Percentiles rank a stretch among this genome's conserved stretches.
phyloP scores from a whole-genome alignment of 2,888 invertebrate species.

The Drepana falcataria region DNA sequence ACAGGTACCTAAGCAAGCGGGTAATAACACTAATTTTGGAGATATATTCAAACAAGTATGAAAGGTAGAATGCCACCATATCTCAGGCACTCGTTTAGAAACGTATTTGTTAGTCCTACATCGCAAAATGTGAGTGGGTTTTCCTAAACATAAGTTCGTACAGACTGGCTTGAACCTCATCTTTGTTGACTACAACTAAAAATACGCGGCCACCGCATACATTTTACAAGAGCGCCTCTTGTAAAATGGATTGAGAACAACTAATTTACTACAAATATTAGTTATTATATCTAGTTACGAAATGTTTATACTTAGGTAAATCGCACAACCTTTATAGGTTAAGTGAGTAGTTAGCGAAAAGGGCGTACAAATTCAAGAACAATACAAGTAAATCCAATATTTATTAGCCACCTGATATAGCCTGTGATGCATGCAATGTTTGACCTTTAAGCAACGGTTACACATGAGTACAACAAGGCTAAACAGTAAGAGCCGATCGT shows the following conservation, averaged over 20 bases:
- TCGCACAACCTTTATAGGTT: not conserved
- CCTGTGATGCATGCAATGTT: not conserved
- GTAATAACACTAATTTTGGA: too few relatives aligned
- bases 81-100: too few relatives aligned
- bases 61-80: too few relatives aligned
- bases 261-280: constrained; percentile 9
- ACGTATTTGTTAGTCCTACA: too few relatives aligned
- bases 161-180: too few relatives aligned
- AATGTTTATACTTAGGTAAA: not conserved
- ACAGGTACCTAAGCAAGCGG: too few relatives aligned
- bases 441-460: not conserved
- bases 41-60: too few relatives aligned
- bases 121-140: too few relatives aligned
- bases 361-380: not conserved
- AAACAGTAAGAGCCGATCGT: not conserved
- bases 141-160: too few relatives aligned
- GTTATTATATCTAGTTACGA: constrained; percentile 4
- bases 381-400: not conserved
- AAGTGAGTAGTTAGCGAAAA: not conserved
- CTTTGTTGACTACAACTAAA: too few relatives aligned
- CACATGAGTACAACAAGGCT: not conserved
- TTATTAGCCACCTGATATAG: not conserved
- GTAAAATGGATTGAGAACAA: not conserved
- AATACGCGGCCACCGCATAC: too few relatives aligned
- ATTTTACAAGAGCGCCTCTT: too few relatives aligned